Base-by-base conservation (phyloP, 2,888 invertebrate genomes). In the Chrysomela aeneicollis region DNA sequence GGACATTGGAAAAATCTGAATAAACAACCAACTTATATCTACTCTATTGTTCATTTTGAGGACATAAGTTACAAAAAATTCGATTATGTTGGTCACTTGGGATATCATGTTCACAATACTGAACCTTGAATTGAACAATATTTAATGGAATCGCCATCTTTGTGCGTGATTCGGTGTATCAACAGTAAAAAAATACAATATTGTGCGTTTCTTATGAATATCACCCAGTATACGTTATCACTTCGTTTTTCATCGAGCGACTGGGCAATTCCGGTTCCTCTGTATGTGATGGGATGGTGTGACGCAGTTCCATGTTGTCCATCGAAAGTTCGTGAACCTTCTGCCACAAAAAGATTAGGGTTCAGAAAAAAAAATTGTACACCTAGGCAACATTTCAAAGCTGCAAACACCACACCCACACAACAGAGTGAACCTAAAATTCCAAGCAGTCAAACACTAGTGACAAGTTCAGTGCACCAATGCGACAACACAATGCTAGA, bases 251-350 rank as follows among this genome's bases (percentile, higher is more conserved):
- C 42, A 42, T 15, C 42, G 42, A 15, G 12, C 19, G n/a, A 21
- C 22, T 22, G n/a, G 9, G 35, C 15, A 42, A 15, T 42, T 42
- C n/a, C n/a, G 26, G 15, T 50, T 52, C 32, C 32, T 17, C 32
- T 30, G 19, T 22, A 32, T 55, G 59, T 67, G 74, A 61, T 64
- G 66, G 61, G 74, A 72, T 19, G 81, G 81, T 46, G 62, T 66
- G 58, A 72, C 66, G 60, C 77, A 67, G 66, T 81, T 75, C 71
- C 74, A 71, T 73, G 77, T 74, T 63, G 75, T 73, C 81, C 81
- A 81, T 70, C 77, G 76, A 69, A 78, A 65, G 74, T 79, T 78
- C 72, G 76, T 74, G 68, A 82, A 70, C 66, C 73, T 78, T 75
- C 78, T 77, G 74, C 75, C 78, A 76, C 78, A 77, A 74, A 77